These are phyloP conservation scores for Ips typographus DNA, from an alignment of 1,140 invertebrate genomes.

Conservation along the genomic window DNA sequence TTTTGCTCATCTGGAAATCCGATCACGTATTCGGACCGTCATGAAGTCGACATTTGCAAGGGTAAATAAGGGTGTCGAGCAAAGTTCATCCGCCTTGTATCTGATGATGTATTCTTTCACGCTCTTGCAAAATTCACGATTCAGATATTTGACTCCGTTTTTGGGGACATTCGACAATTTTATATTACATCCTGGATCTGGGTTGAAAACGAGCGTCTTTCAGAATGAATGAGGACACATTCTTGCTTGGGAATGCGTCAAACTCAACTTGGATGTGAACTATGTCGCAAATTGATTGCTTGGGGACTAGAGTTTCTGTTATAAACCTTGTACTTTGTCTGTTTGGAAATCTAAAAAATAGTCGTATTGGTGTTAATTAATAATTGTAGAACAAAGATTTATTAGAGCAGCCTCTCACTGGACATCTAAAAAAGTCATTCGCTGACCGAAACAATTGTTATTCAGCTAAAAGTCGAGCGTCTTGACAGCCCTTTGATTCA, in stretches of 20 bases:
- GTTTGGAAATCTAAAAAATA: too few species aligned
- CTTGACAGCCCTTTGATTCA: conserved; percentile 8
- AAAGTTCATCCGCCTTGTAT: conserved; percentile 15
- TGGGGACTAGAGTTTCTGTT: too few species aligned
- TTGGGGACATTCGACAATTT: conserved; percentile 4
- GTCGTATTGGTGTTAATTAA: too few species aligned
- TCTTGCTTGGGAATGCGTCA: too few species aligned
- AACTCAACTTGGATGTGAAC: too few species aligned
- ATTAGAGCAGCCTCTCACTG: too few species aligned
- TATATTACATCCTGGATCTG: neutral
- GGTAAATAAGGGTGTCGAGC: conserved; percentile 16
- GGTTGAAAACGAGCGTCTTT: neutral
- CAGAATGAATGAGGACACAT: neutral
- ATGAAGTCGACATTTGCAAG: conserved; percentile 18
- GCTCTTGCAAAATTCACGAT: conserved; percentile 14
- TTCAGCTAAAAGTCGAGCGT: neutral
- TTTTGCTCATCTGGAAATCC: neutral
- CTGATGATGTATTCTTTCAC: conserved; percentile 23
- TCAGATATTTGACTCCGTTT: conserved; percentile 15
- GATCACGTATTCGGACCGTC: conserved; percentile 7
- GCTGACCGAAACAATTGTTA: conserved; percentile 6
- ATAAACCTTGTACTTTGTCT: too few species aligned
- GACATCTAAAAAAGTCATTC: conserved; percentile 1
- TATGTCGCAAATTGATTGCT: too few species aligned
- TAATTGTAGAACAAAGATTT: too few species aligned